These are phyloP conservation scores for Syngnathus acus DNA, from an alignment of 2,797 vertebrate genomes.

Conservation along the genomic window DNA sequence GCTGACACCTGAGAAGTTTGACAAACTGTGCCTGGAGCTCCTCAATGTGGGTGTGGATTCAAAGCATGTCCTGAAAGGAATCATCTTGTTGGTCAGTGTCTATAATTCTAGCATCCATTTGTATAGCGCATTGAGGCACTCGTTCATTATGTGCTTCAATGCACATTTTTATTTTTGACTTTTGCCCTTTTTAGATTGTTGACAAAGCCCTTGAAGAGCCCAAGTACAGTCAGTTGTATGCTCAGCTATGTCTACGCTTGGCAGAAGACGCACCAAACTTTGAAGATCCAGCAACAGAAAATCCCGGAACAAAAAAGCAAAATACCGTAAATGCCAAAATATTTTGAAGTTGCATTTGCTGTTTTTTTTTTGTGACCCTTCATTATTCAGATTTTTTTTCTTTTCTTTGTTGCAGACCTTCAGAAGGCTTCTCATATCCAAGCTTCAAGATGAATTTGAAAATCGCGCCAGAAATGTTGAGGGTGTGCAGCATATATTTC, in stretches of 20 bases:
- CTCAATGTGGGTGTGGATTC: conserved; percentile 99
- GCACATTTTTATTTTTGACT: background rate
- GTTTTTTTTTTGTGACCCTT: background rate
- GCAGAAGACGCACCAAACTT: conserved; percentile 99
- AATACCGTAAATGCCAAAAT: conserved; percentile 80
- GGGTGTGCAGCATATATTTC: conserved; percentile 67
- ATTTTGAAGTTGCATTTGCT: background rate
- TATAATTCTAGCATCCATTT: fast-evolving
- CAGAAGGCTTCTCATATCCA: conserved; percentile 97
- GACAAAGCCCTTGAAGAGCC: conserved; percentile 99
- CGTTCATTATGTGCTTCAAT: background rate
- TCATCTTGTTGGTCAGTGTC: conserved; percentile 93
- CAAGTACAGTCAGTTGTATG: conserved; percentile 98
- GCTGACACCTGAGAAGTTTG: conserved; percentile 99
- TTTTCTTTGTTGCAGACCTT: conserved; percentile 78
- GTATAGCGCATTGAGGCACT: background rate
- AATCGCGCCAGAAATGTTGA: conserved; percentile 99
- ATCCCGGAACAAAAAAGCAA: conserved; percentile 88
- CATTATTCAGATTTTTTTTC: background rate
- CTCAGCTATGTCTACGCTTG: conserved; percentile 98
- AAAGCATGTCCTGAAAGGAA: conserved; percentile 97
- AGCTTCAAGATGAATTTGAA: conserved; percentile 99
- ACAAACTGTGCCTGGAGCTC: conserved; percentile 99
- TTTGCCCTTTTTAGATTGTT: conserved; percentile 78
- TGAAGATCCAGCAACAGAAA: conserved; percentile 90